Base-by-base conservation (phyloP, 2,113 vertebrate species). In the Embiotoca jacksoni region DNA sequence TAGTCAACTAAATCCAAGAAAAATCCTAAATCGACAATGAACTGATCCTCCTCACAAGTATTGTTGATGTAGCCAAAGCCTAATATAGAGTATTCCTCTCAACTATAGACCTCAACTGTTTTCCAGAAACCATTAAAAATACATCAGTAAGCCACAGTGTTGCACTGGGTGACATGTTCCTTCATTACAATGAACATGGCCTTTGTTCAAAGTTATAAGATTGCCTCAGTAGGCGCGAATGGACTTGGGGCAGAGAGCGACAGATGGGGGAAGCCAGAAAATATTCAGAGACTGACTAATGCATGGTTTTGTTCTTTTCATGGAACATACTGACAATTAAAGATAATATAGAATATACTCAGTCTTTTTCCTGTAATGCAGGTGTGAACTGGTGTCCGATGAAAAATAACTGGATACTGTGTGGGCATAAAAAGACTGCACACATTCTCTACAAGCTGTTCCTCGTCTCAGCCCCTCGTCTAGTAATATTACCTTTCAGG, bases 401-500 rank as follows among this genome's bases (percentile, higher is more conserved):
- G 11, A n/a, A 57, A 56, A 67, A n/a, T 30, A 41, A 23, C 10
- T 1, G 4, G 10, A 41, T 11, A 39, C 14, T 35, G 11, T 13
- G 32, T 6, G 66, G 1, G n/a, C 7, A 56, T 44, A 46, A 53
- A 68, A 66, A 66, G 1, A 60, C 5, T 30, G 53, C 23, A 46
- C n/a, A 49, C 13, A 46, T 54, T 65, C 5, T 47, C 56, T 31
- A 50, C 53, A 75, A 71, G 7, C 62, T 41, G 32, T 31, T 72
- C 13, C n/a, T 33, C 30, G 1, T 32, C 14, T 7, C 1, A 31
- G 31, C 9, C 41, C 15, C 7, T n/a, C 16, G 23, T 60, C 7
- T n/a, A 31, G 35, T 41, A 46, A 67, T 32, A 47, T 30, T 47
- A 62, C 55, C 53, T 59, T 72, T 75, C 54, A 70, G 63, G n/a